phyloP scores from a whole-genome alignment of 92 coral and sea anemone species.

The Plumapathes pennacea region DNA sequence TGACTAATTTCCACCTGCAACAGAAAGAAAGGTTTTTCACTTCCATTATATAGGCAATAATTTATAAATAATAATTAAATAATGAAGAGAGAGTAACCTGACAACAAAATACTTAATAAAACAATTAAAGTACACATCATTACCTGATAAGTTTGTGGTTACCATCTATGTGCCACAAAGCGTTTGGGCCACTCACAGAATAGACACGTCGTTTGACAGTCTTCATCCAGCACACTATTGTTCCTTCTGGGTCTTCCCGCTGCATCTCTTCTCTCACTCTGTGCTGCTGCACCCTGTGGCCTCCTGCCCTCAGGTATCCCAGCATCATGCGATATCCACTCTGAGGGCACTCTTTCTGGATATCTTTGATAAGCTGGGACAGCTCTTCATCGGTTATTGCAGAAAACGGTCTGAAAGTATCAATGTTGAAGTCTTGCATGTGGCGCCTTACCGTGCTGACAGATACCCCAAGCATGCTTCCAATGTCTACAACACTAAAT shows the following conservation, averaged over 20 bases:
- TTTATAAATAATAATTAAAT: too few relatives aligned
- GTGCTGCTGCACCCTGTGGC: conserved; percentile 23
- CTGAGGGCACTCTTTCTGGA: conserved; percentile 22
- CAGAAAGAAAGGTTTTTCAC: too few relatives aligned
- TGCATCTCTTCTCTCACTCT: conserved; percentile 40
- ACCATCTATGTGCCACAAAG: conserved; percentile 72
- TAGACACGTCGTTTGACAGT: conserved; percentile 45
- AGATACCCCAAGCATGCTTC: conserved; percentile 32
- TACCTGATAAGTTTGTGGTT: conserved; percentile 60
- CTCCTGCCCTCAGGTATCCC: conserved; percentile 43
- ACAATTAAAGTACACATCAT: too few relatives aligned
- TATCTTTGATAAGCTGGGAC: conserved; percentile 23
- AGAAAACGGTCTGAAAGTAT: conserved; percentile 54
- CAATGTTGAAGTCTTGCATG: conserved; percentile 17
- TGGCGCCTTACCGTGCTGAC: conserved; percentile 36
- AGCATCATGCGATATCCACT: conserved; percentile 58
- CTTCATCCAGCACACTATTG: conserved; percentile 46
- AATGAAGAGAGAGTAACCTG: too few relatives aligned
- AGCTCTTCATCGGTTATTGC: conserved; percentile 44
- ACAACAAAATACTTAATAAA: too few relatives aligned
- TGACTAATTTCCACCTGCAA: conserved; percentile 1
- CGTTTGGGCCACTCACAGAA: conserved; percentile 59
- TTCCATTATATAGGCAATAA: too few relatives aligned
- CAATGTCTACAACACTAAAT: conserved; percentile 39
- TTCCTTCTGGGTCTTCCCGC: conserved; percentile 49